phyloP scores from a whole-genome alignment of 1,140 invertebrate species.

The Meloidogyne hapla region DNA sequence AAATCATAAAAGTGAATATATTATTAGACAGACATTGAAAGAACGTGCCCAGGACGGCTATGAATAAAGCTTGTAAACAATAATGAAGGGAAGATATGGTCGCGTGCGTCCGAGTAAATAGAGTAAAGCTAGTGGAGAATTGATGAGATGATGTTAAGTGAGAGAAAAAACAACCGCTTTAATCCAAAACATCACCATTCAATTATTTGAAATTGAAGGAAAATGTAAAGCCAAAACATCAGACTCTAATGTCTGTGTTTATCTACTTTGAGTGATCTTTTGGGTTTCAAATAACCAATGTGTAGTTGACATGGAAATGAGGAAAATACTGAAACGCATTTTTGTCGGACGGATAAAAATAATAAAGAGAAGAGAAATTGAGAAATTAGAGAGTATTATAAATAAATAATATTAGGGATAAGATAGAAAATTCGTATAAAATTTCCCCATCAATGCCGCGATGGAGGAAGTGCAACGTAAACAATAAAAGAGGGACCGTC shows the following conservation, averaged over 20 bases:
- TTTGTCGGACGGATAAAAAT: background rate
- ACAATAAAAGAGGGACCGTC: background rate
- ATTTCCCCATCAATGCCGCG: background rate
- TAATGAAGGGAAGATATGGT: background rate
- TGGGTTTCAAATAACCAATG: background rate
- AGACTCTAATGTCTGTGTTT: background rate
- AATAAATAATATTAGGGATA: background rate
- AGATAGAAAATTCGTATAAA: background rate
- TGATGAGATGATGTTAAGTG: background rate
- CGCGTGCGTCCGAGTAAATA: background rate
- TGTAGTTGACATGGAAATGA: slow-evolving; percentile 5
- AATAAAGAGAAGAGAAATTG: background rate
- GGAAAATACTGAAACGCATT: background rate
- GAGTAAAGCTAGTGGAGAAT: background rate
- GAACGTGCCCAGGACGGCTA: background rate
- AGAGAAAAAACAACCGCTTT: background rate
- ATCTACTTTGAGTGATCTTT: background rate
- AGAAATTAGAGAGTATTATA: background rate
- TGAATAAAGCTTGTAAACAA: background rate
- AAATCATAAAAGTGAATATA: background rate
- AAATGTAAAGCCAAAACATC: too few species aligned
- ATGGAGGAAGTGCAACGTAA: background rate
- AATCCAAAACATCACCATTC: background rate
- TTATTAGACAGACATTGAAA: background rate
- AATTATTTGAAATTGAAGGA: too few species aligned